Conservation (phyloP, 1,140 invertebrate genomes). For the Apis mellifera region DNA sequence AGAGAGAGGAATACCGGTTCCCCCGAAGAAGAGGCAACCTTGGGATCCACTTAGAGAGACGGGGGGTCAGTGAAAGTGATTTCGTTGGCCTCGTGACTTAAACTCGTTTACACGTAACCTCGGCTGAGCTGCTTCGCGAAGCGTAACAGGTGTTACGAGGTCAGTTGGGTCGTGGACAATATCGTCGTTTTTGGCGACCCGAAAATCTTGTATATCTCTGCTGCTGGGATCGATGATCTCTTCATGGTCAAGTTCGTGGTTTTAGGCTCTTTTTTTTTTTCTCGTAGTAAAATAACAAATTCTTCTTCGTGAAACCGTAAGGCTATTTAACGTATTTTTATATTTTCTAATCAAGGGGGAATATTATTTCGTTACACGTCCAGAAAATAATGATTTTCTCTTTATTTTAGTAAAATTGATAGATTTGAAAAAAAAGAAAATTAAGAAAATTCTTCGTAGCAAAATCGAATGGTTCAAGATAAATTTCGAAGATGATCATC, state of each 20-base stretch:
- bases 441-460: not conserved
- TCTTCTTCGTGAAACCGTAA: not conserved
- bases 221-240: constrained; percentile 38
- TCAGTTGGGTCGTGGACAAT: constrained; percentile 59
- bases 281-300: not conserved
- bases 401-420: too few species aligned
- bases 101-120: constrained; percentile 77
- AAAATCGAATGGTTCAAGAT: too few species aligned
- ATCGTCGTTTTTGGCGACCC: constrained; percentile 41
- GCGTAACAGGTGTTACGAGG: constrained; percentile 75
- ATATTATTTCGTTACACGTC: too few species aligned
- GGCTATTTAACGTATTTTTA: not conserved
- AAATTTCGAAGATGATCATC: too few species aligned
- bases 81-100: constrained; percentile 69
- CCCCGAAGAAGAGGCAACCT: constrained; percentile 52
- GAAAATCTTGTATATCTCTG: not conserved
- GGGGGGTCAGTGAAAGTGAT: constrained; percentile 72
- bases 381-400: too few species aligned
- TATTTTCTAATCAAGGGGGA: not conserved
- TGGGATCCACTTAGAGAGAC: constrained; percentile 38
- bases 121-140: constrained; percentile 59
- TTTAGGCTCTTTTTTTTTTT: not conserved
- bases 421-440: too few species aligned
- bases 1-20: constrained; percentile 44
- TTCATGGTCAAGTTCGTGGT: constrained; percentile 55